phyloP scores from a whole-genome alignment of 2,113 vertebrate species.

The Vireo altiloquus region DNA sequence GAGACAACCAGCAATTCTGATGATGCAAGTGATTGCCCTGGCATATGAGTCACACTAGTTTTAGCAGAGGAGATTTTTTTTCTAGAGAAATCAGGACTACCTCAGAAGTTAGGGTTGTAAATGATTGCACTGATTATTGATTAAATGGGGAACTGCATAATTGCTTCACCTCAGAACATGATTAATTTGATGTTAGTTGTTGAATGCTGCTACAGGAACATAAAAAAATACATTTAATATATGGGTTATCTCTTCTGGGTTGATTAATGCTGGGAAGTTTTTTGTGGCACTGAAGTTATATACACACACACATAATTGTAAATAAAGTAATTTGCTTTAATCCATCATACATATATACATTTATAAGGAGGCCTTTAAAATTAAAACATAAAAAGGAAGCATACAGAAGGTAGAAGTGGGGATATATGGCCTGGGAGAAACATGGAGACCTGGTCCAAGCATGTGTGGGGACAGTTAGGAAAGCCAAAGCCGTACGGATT shows the following conservation, averaged over 20 bases:
- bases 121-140: slow-evolving; percentile 14
- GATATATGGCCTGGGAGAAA: neutral
- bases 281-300: neutral
- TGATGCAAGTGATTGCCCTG: neutral
- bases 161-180: neutral
- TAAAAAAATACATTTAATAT: neutral
- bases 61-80: neutral
- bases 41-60: neutral
- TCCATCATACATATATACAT: neutral
- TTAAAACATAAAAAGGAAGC: neutral
- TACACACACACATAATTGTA: neutral
- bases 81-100: neutral
- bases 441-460: neutral
- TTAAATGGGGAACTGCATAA: neutral
- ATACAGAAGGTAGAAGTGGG: neutral
- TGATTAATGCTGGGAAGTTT: neutral
- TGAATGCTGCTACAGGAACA: neutral
- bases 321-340: neutral
- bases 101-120: neutral
- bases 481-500: neutral
- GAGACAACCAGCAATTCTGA: neutral
- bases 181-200: neutral
- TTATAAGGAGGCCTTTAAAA: neutral
- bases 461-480: accelerated
- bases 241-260: neutral